Evolutionary conservation across 2,888 invertebrate species (phyloP).

Genomic region (Chloroclystis v-ata): DNA sequence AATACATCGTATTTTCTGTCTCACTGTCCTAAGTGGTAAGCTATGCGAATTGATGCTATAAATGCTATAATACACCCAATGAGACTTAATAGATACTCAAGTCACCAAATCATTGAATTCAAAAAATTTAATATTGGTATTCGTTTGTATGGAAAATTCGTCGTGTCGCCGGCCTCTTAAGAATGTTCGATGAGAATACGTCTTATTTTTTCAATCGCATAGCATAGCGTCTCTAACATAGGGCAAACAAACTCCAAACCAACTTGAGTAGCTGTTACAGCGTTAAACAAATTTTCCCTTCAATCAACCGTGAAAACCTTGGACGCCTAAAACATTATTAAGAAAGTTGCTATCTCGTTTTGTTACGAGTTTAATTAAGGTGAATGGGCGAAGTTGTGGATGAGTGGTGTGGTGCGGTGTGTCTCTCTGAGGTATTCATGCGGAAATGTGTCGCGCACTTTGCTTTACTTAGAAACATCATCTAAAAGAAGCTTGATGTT

Average conservation of each 20-base stretch:
- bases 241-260: slow-evolving; percentile 23
- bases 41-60: neutral
- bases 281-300: slow-evolving; percentile 52
- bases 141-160: no score
- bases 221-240: neutral
- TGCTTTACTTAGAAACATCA: neutral
- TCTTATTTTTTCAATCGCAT: no score
- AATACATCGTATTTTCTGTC: slow-evolving; percentile 56
- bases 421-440: slow-evolving; percentile 11
- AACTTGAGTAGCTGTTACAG: slow-evolving; percentile 46
- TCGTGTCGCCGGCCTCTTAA: no score
- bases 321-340: slow-evolving; percentile 45
- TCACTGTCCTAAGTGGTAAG: slow-evolving; percentile 22
- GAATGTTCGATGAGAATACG: no score
- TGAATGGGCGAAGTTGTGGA: slow-evolving; percentile 18
- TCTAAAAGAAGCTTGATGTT: neutral
- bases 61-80: neutral
- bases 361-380: slow-evolving; percentile 37
- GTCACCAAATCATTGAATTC: neutral
- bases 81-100: neutral
- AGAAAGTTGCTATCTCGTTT: slow-evolving; percentile 42
- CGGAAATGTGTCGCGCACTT: slow-evolving; percentile 9
- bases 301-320: slow-evolving; percentile 42
- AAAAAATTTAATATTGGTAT: no score
- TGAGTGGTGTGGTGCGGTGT: slow-evolving; percentile 14